Evolutionary conservation across 2,113 vertebrate species (phyloP).

Genomic region (Lepisosteus oculatus): DNA sequence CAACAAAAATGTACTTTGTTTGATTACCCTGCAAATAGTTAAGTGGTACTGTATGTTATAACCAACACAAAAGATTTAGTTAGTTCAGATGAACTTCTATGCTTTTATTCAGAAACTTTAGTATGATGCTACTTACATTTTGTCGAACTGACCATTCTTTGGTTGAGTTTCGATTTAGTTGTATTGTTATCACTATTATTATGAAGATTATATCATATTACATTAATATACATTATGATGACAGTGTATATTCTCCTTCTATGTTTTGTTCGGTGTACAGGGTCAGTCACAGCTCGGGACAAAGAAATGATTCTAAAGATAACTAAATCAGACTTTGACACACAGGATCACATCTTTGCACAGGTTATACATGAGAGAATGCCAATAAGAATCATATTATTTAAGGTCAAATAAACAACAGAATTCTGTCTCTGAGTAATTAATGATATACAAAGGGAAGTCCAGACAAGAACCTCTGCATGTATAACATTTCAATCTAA

Average conservation of each 20-base stretch:
- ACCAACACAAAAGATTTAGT: too few species aligned
- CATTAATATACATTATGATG: not conserved
- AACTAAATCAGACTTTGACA: slow-evolving; percentile 19
- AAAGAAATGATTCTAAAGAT: slow-evolving; percentile 15
- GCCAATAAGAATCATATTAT: slow-evolving; percentile 27
- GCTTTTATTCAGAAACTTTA: not conserved
- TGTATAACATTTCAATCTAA: too few species aligned
- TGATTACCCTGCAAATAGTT: slow-evolving; percentile 30
- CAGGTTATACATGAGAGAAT: slow-evolving; percentile 5
- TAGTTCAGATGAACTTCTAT: too few species aligned
- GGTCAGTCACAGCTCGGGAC: slow-evolving; percentile 32
- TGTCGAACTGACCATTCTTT: too few species aligned
- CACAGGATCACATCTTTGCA: slow-evolving; percentile 22
- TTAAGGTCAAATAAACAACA: slow-evolving; percentile 23
- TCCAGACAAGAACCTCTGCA: not conserved
- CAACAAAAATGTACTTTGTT: slow-evolving; percentile 27
- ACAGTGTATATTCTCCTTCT: not conserved
- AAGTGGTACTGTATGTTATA: slow-evolving; percentile 19
- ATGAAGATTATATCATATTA: not conserved
- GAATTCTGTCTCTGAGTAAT: not conserved
- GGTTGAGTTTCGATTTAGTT: too few species aligned
- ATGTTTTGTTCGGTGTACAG: not conserved
- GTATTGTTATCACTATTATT: not conserved
- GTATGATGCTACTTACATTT: not conserved
- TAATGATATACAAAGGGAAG: not conserved